These are phyloP conservation scores for Geococcyx californianus DNA, from an alignment of 2,113 vertebrate genomes.

Conservation along the genomic window DNA sequence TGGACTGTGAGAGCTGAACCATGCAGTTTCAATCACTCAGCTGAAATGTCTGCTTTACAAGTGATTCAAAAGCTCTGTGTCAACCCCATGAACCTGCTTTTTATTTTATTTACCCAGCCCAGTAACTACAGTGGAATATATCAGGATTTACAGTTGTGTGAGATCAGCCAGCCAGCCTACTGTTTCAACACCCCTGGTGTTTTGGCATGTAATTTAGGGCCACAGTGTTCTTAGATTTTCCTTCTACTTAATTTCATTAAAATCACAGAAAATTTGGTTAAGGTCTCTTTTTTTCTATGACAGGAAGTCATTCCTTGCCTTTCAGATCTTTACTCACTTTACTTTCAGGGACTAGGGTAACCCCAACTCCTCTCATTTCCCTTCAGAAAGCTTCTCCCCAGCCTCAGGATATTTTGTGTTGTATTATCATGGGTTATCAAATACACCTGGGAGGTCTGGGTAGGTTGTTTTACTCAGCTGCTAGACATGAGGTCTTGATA, in stretches of 20 bases:
- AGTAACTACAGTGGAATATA: not conserved
- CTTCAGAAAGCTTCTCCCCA: not conserved
- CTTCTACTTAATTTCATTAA: not conserved
- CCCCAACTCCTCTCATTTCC: not conserved
- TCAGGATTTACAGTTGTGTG: not conserved
- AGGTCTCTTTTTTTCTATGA: not conserved
- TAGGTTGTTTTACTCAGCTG: not conserved
- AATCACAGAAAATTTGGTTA: not conserved
- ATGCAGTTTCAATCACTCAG: not conserved
- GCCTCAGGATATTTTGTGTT: not conserved
- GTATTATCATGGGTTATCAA: not conserved
- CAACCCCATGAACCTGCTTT: not conserved
- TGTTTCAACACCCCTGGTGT: not conserved
- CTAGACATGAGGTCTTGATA: not conserved
- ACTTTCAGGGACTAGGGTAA: not conserved
- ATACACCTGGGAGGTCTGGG: not conserved
- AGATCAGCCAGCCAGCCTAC: not conserved
- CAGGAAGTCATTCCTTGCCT: not conserved
- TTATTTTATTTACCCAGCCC: not conserved
- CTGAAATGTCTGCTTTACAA: not conserved
- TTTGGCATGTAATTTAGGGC: not conserved
- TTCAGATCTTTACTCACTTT: not conserved
- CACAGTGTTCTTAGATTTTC: not conserved
- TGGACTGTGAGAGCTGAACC: not conserved
- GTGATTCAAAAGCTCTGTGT: not conserved